Conservation (phyloP, 2,888 invertebrate species). For the Microplitis deprimator region DNA sequence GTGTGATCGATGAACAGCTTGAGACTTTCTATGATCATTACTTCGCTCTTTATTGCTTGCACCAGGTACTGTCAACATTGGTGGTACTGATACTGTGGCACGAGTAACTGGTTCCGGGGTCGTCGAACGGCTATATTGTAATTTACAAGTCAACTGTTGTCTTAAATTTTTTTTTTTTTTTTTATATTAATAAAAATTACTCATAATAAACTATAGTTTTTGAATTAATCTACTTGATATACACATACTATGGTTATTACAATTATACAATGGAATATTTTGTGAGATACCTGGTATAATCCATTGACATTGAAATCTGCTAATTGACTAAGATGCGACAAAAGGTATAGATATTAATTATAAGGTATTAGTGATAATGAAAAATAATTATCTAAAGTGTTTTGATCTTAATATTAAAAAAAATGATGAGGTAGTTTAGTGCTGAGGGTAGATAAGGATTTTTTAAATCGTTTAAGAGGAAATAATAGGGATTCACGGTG, state of each 20-base stretch:
- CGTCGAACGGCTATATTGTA: slow-evolving; percentile 62
- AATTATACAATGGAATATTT: slow-evolving; percentile 29
- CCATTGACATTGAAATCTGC: slow-evolving; percentile 37
- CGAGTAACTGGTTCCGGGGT: slow-evolving; percentile 62
- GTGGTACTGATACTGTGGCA: slow-evolving; percentile 58
- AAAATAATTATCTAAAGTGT: slow-evolving; percentile 4
- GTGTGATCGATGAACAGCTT: slow-evolving; percentile 60
- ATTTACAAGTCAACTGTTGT: slow-evolving; percentile 16
- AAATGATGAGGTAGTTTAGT: not conserved
- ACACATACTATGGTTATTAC: slow-evolving; percentile 3
- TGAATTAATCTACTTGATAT: slow-evolving; percentile 8
- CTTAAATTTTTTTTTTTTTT: not conserved
- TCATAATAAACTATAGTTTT: not conserved
- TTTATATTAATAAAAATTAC: not conserved
- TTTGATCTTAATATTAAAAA: slow-evolving; percentile 12
- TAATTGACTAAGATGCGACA: slow-evolving; percentile 30
- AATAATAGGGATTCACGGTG: slow-evolving; percentile 35
- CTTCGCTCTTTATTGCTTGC: slow-evolving; percentile 57
- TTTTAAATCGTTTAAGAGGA: slow-evolving; percentile 39
- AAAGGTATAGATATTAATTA: slow-evolving; percentile 11
- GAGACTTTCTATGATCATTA: slow-evolving; percentile 52
- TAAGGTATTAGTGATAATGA: slow-evolving; percentile 1
- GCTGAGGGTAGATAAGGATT: slow-evolving; percentile 13
- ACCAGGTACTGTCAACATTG: slow-evolving; percentile 58
- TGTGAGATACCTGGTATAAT: slow-evolving; percentile 38